Base-by-base conservation (phyloP, 2,888 invertebrate genomes). In the Callimorpha dominula region DNA sequence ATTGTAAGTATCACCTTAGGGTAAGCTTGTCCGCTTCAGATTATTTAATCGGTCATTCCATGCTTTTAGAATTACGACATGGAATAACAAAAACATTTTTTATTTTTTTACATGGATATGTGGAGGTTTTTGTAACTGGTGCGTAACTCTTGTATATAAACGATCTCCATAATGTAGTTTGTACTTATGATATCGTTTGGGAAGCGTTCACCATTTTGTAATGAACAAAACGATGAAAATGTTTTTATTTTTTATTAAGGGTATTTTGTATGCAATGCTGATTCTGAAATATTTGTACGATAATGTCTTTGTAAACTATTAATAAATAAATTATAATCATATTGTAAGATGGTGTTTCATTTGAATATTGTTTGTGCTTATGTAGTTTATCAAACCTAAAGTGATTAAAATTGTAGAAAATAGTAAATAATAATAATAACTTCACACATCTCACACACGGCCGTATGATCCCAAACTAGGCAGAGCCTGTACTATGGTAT, bases 251-350 rank as follows among this genome's bases (percentile, higher is more conserved):
- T 78, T 79, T 79, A 74, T 72, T 68, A 75, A 76, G 81, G 81
- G 78, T 81, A 80, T 84, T 79, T 82, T 81, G 84, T 81, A 85
- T 79, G 78, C 81, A 86, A 85, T 87, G 89, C 90, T 88, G 89
- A 89, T 91, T 90, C 91, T 89, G 81, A 92, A 82, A 92, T 91
- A 90, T 93, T 94, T 95, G 94, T 95, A 94, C 93, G 94, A 95
- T 95, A 94, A 93, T 90, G 91, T 94, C 93, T 94, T 91, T 95
- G 94, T 95, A 95, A 95, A 95, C 95, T 96, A 95, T 95, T 95
- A 94, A 94, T 94, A 84, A 94, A 95, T 95, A 95, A 94, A 96
- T 95, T 95, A 95, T 96, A 95, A 95, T 94, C 94, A 92, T 94
- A 95, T 93, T 94, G 94, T 94, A 94, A 68, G 60, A 71, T 77